Percentiles rank a stretch among this genome's conserved stretches.
Evolutionary conservation across 2,113 vertebrate genomes (phyloP).

Genomic region (Picathartes gymnocephalus): DNA sequence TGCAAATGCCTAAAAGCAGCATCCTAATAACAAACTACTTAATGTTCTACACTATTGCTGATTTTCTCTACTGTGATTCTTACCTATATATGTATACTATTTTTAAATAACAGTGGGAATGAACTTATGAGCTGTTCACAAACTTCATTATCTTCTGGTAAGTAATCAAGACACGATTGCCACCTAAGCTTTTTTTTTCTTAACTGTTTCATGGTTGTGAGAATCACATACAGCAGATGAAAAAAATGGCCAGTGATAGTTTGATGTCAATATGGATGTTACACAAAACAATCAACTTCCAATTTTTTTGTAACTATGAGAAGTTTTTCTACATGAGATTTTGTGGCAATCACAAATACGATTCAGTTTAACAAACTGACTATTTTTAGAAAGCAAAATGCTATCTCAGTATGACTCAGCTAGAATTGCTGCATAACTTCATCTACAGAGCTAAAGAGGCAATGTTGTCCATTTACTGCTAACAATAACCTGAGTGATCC

Average conservation of each 20-base stretch:
- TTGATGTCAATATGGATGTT: neutral
- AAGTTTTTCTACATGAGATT: neutral
- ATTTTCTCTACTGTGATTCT: neutral
- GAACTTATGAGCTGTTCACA: neutral
- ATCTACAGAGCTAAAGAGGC: neutral
- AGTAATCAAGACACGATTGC: neutral
- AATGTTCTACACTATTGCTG: neutral
- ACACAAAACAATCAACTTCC: neutral
- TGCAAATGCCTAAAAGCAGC: neutral
- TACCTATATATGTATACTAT: neutral
- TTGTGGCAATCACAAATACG: neutral
- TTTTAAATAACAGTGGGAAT: neutral
- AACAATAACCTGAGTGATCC: neutral
- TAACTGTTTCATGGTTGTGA: neutral
- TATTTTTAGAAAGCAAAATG: neutral
- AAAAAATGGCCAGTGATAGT: neutral
- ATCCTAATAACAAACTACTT: neutral
- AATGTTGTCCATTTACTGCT: neutral
- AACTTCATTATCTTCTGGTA: neutral
- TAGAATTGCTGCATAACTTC: neutral
- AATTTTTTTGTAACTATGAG: neutral
- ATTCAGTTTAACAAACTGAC: neutral
- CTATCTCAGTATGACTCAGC: neutral
- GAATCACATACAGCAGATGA: neutral
- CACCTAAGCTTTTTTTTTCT: neutral